These are phyloP conservation scores for Xiphias gladius DNA, from an alignment of 2,113 vertebrate species.

Conservation along the genomic window DNA sequence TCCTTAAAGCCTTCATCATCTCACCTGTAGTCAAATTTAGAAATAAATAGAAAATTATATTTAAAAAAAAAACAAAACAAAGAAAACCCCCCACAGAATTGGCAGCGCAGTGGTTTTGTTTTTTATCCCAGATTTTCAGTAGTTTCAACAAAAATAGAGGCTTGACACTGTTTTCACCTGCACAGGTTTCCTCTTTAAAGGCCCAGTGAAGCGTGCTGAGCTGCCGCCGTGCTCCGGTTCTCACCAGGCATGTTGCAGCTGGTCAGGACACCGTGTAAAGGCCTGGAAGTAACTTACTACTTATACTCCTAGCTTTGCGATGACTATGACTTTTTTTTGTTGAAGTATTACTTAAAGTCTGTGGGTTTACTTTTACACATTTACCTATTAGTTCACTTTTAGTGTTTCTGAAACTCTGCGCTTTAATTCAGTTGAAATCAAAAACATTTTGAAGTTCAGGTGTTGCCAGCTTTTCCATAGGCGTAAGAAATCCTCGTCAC, in stretches of 20 bases:
- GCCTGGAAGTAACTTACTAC: neutral
- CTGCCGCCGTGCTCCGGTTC: conserved; percentile 13
- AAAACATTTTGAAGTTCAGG: too few species aligned
- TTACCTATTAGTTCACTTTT: too few species aligned
- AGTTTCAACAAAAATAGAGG: neutral
- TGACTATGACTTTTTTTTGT: neutral
- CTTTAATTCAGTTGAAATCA: too few species aligned
- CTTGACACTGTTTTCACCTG: conserved; percentile 11
- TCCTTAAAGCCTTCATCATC: neutral
- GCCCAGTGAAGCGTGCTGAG: conserved; percentile 33
- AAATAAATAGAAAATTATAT: neutral
- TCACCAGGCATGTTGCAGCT: conserved; percentile 33
- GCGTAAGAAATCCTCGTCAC: too few species aligned
- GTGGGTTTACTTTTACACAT: neutral
- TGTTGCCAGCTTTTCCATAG: too few species aligned
- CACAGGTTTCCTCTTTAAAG: conserved; percentile 34
- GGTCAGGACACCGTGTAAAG: neutral
- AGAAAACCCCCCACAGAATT: neutral
- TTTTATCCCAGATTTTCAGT: neutral
- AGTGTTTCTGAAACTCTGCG: too few species aligned
- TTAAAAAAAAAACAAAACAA: neutral
- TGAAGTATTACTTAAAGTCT: too few species aligned
- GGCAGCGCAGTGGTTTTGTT: neutral
- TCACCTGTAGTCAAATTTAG: neutral
- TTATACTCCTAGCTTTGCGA: neutral